Conservation (phyloP, 2,113 vertebrate species). For the Gymnocephalus cernua region DNA sequence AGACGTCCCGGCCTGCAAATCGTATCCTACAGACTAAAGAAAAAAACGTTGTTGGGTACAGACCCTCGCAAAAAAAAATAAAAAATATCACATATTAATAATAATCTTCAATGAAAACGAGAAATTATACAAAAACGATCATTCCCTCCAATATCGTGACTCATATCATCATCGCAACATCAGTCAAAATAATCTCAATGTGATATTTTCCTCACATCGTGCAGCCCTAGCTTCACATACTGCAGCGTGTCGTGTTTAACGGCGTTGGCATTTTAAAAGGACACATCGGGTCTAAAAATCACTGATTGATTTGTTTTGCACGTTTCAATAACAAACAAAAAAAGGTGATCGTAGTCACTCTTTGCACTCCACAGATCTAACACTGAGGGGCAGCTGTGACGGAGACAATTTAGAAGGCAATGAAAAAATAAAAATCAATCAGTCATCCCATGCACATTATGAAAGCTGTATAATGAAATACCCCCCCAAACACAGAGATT, state of each 20-base stretch:
- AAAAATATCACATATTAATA: no score
- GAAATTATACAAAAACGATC: no score
- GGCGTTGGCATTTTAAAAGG: constrained; percentile 58
- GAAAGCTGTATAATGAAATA: constrained; percentile 58
- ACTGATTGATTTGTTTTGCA: constrained; percentile 47
- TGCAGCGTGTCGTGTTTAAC: not conserved
- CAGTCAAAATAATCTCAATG: no score
- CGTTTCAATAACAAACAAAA: constrained; percentile 18
- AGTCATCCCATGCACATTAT: constrained; percentile 76
- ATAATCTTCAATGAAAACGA: no score
- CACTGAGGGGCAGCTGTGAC: constrained; percentile 60
- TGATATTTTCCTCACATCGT: no score
- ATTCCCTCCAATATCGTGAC: no score
- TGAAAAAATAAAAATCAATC: constrained; percentile 60
- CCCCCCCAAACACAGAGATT: constrained; percentile 55
- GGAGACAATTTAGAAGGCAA: constrained; percentile 53
- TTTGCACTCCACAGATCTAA: constrained; percentile 61
- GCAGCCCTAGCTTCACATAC: no score
- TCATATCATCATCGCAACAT: no score
- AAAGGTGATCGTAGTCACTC: constrained; percentile 48
- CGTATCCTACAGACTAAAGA: no score
- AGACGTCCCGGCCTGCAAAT: no score
- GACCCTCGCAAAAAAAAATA: no score
- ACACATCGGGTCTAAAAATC: constrained; percentile 43
- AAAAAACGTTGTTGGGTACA: no score